Evolutionary conservation across 2,888 invertebrate genomes (phyloP).

Genomic region (Acanthosepion lycidas): DNA sequence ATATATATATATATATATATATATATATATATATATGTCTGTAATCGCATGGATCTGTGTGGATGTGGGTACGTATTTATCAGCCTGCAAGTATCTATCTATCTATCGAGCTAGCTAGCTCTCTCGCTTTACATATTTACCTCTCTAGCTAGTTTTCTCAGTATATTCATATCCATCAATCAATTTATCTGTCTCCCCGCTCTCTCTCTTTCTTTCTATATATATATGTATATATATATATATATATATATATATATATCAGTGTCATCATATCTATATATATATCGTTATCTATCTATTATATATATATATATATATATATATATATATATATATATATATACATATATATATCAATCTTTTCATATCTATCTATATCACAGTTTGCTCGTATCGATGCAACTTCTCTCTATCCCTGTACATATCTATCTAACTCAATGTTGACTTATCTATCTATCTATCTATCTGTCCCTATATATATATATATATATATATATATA

Average conservation of each 20-base stretch:
- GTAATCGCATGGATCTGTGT: too few species aligned
- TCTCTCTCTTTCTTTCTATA: neutral
- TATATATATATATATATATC: neutral
- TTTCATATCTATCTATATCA: too few species aligned
- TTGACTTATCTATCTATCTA: too few species aligned
- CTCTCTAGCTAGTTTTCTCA: neutral
- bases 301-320: too few species aligned
- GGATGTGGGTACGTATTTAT: neutral
- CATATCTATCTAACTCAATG: too few species aligned
- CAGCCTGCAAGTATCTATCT: neutral
- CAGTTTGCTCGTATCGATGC: too few species aligned
- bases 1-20: neutral
- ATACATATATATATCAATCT: too few species aligned
- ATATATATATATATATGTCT: neutral
- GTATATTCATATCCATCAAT: neutral
- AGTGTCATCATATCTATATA: neutral
- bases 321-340: too few species aligned
- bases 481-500: neutral
- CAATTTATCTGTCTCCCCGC: neutral
- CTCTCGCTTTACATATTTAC: neutral
- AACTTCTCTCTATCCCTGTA: too few species aligned
- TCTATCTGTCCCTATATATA: neutral
- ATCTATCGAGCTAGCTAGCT: neutral
- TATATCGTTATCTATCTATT: neutral
- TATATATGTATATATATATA: neutral